Evolutionary conservation across 2,113 vertebrate species (phyloP).

Genomic region (Apaloderma vittatum): DNA sequence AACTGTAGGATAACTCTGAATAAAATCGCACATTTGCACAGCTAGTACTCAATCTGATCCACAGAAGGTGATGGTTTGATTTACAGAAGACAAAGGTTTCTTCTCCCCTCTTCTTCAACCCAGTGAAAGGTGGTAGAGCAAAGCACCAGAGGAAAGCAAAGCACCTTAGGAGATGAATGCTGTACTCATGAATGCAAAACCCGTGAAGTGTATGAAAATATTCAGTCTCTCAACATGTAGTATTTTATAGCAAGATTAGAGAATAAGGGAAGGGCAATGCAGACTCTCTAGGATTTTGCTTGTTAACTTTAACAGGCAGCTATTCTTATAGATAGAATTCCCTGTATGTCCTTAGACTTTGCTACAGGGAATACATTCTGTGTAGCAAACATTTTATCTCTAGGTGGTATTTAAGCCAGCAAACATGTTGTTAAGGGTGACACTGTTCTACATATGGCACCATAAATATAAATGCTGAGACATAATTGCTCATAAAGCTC

Average conservation of each 20-base stretch:
- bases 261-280: not conserved
- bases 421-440: not conserved
- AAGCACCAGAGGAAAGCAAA: not conserved
- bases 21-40: not conserved
- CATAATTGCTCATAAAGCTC: not conserved
- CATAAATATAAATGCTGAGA: not conserved
- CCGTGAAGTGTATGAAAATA: not conserved
- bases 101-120: not conserved
- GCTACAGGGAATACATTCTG: not conserved
- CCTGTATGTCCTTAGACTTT: not conserved
- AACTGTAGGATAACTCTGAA: not conserved
- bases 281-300: not conserved
- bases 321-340: not conserved
- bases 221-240: not conserved
- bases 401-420: not conserved
- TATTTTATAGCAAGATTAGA: not conserved
- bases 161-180: accelerated
- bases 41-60: not conserved
- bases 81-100: not conserved
- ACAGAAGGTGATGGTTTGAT: not conserved
- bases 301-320: not conserved
- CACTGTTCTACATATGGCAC: not conserved
- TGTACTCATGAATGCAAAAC: not conserved
- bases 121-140: not conserved
- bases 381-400: not conserved